Evolutionary conservation across 2,888 invertebrate genomes (phyloP).

Genomic region (Drosophila suboccidentalis): DNA sequence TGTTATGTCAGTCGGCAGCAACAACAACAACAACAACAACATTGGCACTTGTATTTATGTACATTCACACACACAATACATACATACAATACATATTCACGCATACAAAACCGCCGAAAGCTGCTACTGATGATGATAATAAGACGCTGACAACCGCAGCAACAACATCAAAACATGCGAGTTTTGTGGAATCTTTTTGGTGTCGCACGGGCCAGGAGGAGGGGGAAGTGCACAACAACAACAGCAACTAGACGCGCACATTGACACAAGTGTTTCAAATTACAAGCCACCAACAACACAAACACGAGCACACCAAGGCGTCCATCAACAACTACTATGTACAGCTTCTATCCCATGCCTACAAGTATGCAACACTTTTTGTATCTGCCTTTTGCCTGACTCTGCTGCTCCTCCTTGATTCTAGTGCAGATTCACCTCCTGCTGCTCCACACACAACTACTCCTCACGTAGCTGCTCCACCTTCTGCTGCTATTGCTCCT

Average conservation of each 20-base stretch:
- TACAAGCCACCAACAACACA: slow-evolving; percentile 70
- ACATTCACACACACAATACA: background rate
- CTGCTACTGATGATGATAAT: slow-evolving; percentile 83
- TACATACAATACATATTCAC: slow-evolving; percentile 2
- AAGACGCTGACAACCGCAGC: slow-evolving; percentile 80
- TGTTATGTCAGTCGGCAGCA: slow-evolving; percentile 48
- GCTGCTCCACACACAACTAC: background rate
- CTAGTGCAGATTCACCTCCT: background rate
- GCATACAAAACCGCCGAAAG: slow-evolving; percentile 76
- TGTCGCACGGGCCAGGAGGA: background rate
- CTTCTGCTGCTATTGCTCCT: background rate
- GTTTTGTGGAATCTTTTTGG: slow-evolving; percentile 41
- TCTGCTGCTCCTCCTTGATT: background rate
- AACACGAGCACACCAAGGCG: slow-evolving; percentile 41
- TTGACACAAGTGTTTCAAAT: slow-evolving; percentile 85
- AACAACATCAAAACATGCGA: slow-evolving; percentile 62
- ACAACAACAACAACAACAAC: slow-evolving; percentile 20
- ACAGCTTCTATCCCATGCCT: slow-evolving; percentile 25
- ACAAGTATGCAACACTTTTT: slow-evolving; percentile 66
- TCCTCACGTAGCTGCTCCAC: background rate
- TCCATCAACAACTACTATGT: slow-evolving; percentile 45
- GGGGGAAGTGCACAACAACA: slow-evolving; percentile 9
- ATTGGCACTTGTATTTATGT: slow-evolving; percentile 28
- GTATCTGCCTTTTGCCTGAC: background rate
- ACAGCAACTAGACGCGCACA: slow-evolving; percentile 28